A percentile compares a stretch with the other conserved stretches of the same genome.
Evolutionary conservation across 2,888 invertebrate species (phyloP).

Genomic region (Mantis religiosa): DNA sequence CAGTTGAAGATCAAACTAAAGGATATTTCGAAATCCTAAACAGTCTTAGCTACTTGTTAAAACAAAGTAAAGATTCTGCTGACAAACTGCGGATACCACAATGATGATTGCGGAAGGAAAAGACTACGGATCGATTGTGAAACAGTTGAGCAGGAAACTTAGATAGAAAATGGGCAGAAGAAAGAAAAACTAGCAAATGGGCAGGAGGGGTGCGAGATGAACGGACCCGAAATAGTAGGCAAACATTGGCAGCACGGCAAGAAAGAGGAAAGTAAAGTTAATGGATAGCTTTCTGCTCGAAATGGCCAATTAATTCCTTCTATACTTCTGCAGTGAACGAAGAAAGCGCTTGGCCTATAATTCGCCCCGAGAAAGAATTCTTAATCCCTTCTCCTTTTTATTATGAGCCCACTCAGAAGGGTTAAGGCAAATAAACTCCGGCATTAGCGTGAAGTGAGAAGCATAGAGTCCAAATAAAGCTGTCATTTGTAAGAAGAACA

Average conservation of each 20-base stretch:
- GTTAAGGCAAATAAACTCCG: neutral
- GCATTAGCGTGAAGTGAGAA: neutral
- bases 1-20: no score
- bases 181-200: neutral
- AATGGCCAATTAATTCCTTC: slow-evolving; percentile 31
- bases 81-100: neutral
- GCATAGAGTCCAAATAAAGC: neutral
- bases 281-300: slow-evolving; percentile 22
- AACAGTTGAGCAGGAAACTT: slow-evolving; percentile 4
- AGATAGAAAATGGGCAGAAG: neutral
- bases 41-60: neutral
- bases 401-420: neutral
- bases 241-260: slow-evolving; percentile 17
- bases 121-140: neutral
- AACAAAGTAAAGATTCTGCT: neutral
- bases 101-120: neutral
- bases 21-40: neutral
- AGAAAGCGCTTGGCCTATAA: slow-evolving; percentile 22
- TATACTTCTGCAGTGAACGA: neutral
- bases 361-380: slow-evolving; percentile 29
- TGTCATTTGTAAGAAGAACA: neutral
- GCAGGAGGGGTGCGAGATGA: slow-evolving; percentile 10
- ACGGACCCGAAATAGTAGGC: slow-evolving; percentile 6
- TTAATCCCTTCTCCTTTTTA: slow-evolving; percentile 26
- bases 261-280: slow-evolving; percentile 8